Base-by-base conservation (phyloP, 2,797 vertebrate species). In the Platyrinchus mystaceus region DNA sequence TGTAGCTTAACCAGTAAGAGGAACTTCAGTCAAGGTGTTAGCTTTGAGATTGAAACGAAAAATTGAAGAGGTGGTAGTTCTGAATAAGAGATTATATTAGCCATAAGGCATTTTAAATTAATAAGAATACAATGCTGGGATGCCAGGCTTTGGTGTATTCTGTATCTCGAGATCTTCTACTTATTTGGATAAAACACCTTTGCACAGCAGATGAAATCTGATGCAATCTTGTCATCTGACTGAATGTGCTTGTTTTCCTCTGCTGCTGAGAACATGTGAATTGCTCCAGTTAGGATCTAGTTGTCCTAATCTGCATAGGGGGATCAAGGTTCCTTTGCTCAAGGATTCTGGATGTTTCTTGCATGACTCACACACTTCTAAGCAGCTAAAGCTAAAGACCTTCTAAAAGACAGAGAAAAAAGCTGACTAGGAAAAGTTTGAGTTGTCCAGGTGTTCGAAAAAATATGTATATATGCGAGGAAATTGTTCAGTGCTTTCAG, bases 151-250 rank as follows among this genome's bases (percentile, higher is more conserved):
- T 47, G 6, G 82, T 63, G 34, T 67, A 55, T 76, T 95, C 71
- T 53, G 36, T 66, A 18, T 80, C 80, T 79, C 1, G 5, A 60
- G 74, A 84, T 95, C 60, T 80, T 82, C 66, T 89, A 2, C 76
- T 87, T 89, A 49, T 69, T 96, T 87, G 83, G 75, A 89, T 90
- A 84, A 95, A 95, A 87, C 71, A 88, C 87, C 87, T 93, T 90
- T 91, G 84, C 66, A 71, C 63, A 93, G 85, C 78, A 89, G 75
- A 89, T 75, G 93, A 83, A 95, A 96, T 84, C 90, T 97, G 83
- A 90, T 93, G 94, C 92, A 97, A 92, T 91, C 76, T 18, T 18
- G 9, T 95, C 89, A 96, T 90, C 93, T 92, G 94, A 95, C 93
- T 86, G 67, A 89, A 41, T 75, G 58, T 77, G 52, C 43, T 86